Percentiles rank a stretch among this genome's conserved stretches.
Evolutionary conservation across 2,113 vertebrate species (phyloP).

Genomic region (Platichthys stellatus): DNA sequence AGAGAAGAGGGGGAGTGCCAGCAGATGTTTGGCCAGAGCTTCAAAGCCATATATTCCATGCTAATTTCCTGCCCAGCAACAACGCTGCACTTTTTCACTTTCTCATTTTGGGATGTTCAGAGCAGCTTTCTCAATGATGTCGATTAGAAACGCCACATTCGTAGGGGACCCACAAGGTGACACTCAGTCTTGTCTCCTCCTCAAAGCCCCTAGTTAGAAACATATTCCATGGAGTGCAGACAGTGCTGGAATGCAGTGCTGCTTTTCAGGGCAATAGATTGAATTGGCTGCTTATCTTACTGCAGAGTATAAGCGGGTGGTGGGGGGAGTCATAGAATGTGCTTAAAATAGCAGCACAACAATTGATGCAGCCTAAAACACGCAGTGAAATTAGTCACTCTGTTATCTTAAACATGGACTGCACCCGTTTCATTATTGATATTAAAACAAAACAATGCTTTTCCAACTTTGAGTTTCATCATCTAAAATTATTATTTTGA

Average conservation of each 20-base stretch:
- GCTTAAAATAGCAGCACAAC: conserved; percentile 45
- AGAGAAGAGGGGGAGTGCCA: conserved; percentile 46
- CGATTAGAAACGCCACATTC: conserved; percentile 14
- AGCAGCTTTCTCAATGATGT: background rate
- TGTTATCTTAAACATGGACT: conserved; percentile 1
- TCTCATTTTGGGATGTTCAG: conserved; percentile 5
- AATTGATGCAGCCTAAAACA: conserved; percentile 23
- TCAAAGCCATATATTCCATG: conserved; percentile 78
- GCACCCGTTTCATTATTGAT: background rate
- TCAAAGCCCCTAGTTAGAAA: conserved; percentile 49
- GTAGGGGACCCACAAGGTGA: conserved; percentile 8
- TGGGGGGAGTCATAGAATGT: conserved; percentile 9
- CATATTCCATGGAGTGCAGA: conserved; percentile 39
- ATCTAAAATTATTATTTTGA: background rate
- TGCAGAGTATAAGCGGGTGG: conserved; percentile 50
- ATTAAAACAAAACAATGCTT: background rate
- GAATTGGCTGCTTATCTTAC: conserved; percentile 43
- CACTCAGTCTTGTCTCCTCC: conserved; percentile 23
- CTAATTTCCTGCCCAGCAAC: conserved; percentile 61
- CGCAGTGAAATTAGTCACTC: conserved; percentile 18
- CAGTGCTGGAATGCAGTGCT: conserved; percentile 25
- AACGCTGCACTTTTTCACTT: conserved; percentile 39
- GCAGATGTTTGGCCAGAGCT: conserved; percentile 84
- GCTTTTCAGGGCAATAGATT: conserved; percentile 16
- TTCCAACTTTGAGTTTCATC: background rate